Conservation (phyloP, 2,113 vertebrate genomes). For the Microcebus jonahi region DNA sequence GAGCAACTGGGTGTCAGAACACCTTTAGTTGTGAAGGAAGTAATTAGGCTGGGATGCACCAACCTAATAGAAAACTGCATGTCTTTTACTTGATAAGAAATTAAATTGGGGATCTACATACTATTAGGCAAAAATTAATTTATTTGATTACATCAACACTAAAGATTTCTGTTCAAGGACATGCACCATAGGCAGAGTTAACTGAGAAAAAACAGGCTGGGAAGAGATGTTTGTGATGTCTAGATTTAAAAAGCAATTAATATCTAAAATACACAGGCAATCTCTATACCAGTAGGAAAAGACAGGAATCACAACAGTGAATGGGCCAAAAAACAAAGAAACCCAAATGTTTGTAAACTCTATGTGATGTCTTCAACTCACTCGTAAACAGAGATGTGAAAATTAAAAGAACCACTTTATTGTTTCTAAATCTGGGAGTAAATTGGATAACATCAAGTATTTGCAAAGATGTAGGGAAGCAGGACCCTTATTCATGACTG, state of each 20-base stretch:
- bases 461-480: background rate
- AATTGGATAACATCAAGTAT: background rate
- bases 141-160: background rate
- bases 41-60: background rate
- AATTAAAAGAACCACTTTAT: conserved; percentile 23
- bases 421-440: background rate
- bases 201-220: background rate
- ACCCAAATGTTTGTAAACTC: conserved; percentile 2
- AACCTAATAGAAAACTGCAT: background rate
- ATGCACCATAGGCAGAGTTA: background rate
- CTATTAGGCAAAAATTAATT: background rate
- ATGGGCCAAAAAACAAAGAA: background rate
- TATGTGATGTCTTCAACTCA: background rate
- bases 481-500: background rate
- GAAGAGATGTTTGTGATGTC: background rate
- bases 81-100: conserved; percentile 1
- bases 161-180: background rate
- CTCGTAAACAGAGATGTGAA: conserved; percentile 36
- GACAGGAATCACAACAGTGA: background rate
- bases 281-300: background rate
- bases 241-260: background rate
- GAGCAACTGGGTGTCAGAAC: background rate
- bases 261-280: background rate
- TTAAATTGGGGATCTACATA: background rate
- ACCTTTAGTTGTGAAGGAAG: background rate